Base-by-base conservation (phyloP, 2,797 vertebrate genomes). In the Enteromius argenteus region DNA sequence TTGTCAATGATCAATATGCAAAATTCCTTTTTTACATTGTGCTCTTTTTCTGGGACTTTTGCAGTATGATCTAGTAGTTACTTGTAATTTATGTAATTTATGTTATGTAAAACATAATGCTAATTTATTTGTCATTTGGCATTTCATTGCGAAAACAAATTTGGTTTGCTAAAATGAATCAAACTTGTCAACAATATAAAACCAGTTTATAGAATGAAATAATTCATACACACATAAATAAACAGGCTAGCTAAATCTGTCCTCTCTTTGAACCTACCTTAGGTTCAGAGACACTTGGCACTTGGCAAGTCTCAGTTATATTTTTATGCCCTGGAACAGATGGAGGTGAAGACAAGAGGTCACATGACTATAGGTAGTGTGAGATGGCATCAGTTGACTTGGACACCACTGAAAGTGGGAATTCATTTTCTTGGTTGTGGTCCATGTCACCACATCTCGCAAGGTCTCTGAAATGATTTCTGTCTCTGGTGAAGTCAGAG, bases 231-330 rank as follows among this genome's bases (percentile, higher is more conserved):
- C 19, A 21, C 49, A 53, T 53, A 53, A 8, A 51, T 49, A 51
- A 51, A 56, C 15, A 27, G 19, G 72, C 42, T 42, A 86, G 6
- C 37, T 51, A 88, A 82, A 69, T 86, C 76, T 49, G 89, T 37
- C 69, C 60, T 46, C 15, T 30, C 58, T 66, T 30, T 21, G 69
- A 80, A 64, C 68, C 37, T 44, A 56, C 21, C 32, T 19, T 14
- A 51, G 66, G 32, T 21, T 46, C 32, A 58, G 13, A 76, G 23
- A 71, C 69, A 66, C n/a, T 37, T 64, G 21, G 68, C 27, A 19
- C 56, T 64, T 19, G 56, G 39, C 23, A 49, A 49, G 62, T 66
- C 77, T 53, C 30, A 79, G 71, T 66, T 82, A 62, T 62, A 74
- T 64, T 37, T 19, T 30, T 23, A 74, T 51, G 69, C 80, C 42